Evolutionary conservation across 2,113 vertebrate genomes (phyloP), one percentile per base, ranked within the genome.

Genomic region (Garra rufa): DNA sequence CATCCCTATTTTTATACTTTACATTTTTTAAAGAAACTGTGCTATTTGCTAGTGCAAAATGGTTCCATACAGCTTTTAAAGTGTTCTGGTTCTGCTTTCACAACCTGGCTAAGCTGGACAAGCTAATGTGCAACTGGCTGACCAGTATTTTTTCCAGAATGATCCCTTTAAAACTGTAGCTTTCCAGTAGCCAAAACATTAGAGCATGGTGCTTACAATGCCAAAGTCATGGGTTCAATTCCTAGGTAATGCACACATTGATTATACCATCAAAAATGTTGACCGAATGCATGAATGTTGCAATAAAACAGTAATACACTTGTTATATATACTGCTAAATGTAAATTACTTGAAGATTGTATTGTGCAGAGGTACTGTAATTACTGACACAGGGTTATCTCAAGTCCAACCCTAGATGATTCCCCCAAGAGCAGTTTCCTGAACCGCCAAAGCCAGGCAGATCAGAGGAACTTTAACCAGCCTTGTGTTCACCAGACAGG

Each of bases 401-500:
- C 44, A 28, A 50, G 17, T 41, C 13, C 69, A 55, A 24, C 30
- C 11, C 21, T 70, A 43, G 67, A 41, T 70, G 41, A 50, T 48
- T 14, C 71, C 61, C 15, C 14, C 34, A 34, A 75, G 13, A 48
- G 43, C 43, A 41, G 65, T 41, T 43, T 26, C 6, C 13, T 44
- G 13, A 30, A 24, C n/a, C 43, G n/a, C 28, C 48, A 65, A 71
- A 41, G 61, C 71, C 15, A 9, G 71, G 81, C 30, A 85, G 87
- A 87, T n/a, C 50, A 76, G 38, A 88, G 71, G 77, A 85, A 87
- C 76, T 75, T 76, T 82, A 76, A 19, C 74, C 84, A 79, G 85
- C 86, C 78, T 59, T 76, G 89, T 90, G 61, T 76, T 73, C 85
- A 83, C 52, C 76, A 78, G 81, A 21, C 13, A 85, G 82, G 86